Percentiles rank a stretch among this genome's conserved stretches.
phyloP scores from a whole-genome alignment of 2,797 vertebrate genomes.

The Echiichthys vipera region DNA sequence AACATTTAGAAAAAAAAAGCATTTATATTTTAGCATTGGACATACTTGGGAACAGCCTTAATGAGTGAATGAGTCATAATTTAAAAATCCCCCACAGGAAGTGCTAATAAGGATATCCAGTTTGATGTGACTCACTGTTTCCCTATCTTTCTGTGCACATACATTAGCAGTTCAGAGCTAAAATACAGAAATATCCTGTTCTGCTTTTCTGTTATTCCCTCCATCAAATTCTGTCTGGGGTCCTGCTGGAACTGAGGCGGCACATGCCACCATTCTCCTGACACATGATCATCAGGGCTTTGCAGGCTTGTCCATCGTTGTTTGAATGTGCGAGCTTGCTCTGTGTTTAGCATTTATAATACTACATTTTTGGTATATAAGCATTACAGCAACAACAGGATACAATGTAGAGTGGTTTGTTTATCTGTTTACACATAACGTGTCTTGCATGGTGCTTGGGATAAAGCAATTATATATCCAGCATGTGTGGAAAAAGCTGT shows the following conservation, averaged over 20 bases:
- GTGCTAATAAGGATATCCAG: conserved; percentile 61
- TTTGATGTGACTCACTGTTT: conserved; percentile 47
- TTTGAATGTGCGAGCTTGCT: background rate
- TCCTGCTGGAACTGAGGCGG: conserved; percentile 50
- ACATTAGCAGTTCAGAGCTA: conserved; percentile 32
- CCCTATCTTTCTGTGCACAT: conserved; percentile 37
- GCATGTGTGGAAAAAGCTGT: conserved; percentile 3
- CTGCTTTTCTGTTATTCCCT: conserved; percentile 51
- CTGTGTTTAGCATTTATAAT: conserved; percentile 1
- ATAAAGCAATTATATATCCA: background rate
- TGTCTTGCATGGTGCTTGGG: background rate
- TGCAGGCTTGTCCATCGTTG: background rate
- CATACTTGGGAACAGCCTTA: conserved; percentile 64
- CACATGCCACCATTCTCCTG: conserved; percentile 48
- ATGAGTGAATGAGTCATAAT: conserved; percentile 77
- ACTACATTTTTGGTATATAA: conserved; percentile 1
- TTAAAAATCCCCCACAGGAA: conserved; percentile 57
- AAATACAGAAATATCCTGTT: conserved; percentile 63
- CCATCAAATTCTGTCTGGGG: conserved; percentile 29
- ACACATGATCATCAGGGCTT: conserved; percentile 40
- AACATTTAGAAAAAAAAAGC: conserved; percentile 6
- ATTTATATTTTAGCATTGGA: conserved; percentile 55
- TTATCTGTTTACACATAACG: background rate
- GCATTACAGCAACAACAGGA: background rate
- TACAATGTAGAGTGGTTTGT: background rate